Percentiles rank a stretch among this genome's conserved stretches.
Conservation (phyloP, 1,140 invertebrate genomes). For the Calliphora vicina region DNA sequence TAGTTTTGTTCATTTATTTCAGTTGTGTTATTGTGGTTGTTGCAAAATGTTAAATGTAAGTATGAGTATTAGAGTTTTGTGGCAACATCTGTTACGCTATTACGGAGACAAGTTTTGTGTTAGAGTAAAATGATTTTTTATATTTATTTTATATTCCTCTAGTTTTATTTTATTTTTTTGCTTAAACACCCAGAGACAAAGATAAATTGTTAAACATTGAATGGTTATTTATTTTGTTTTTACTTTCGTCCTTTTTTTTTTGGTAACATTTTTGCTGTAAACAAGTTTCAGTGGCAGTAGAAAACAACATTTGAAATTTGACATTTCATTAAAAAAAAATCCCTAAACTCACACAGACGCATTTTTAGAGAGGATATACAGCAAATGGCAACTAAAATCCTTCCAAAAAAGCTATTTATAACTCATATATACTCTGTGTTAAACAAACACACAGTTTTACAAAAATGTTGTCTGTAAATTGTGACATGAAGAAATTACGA, state of each 20-base stretch:
- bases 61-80: background rate
- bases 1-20: too few relatives aligned
- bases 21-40: conserved; percentile 5
- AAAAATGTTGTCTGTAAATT: background rate
- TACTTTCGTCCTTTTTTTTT: background rate
- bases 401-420: background rate
- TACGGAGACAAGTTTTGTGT: conserved; percentile 38
- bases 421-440: background rate
- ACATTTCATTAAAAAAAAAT: conserved; percentile 4
- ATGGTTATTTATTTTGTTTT: conserved; percentile 25
- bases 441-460: background rate
- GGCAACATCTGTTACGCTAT: conserved; percentile 39
- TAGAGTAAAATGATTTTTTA: background rate
- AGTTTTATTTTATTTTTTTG: background rate
- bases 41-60: background rate
- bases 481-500: background rate
- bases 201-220: conserved; percentile 34
- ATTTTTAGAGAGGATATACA: background rate
- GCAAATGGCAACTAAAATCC: background rate
- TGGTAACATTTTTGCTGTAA: background rate
- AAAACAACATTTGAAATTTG: conserved; percentile 6
- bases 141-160: background rate
- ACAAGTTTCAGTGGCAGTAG: background rate
- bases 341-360: background rate
- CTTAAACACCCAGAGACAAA: conserved; percentile 33